Base-by-base conservation (phyloP, 2,113 vertebrate genomes). In the Telmatochromis sp. region DNA sequence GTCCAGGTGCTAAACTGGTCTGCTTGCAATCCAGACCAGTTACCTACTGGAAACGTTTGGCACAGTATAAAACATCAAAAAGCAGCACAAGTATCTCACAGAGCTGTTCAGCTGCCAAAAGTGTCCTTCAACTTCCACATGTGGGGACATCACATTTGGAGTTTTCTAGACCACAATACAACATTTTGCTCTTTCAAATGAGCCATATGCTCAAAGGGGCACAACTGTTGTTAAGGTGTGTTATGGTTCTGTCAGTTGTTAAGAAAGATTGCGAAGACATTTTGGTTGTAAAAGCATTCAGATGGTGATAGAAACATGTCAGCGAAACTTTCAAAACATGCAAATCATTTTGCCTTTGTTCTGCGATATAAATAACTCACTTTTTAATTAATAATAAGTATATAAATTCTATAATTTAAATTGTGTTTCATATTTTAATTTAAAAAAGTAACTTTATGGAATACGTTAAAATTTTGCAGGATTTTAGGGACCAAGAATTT, bases 361-460 rank as follows among this genome's bases (percentile, higher is more conserved):
- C 40, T 28, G 12, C 0, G 0, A 45, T 73, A 26, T 23, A 23
- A 23, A 23, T 23, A 23, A 23, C 21, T 23, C 21, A 23, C 21
- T 23, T 23, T 23, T 23, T 23, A 23, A 23, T 23, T 23, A 23
- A 23, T 23, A 23, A 23, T 23, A 23, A 23, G 21, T 33, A 60
- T 10, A 60, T 33, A 1, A 60, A 60, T 33, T 33, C 1, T 28
- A 47, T 73, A 0, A 47, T 47, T 28, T 11, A 15, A 45, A 45
- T 45, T 7, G 8, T 1, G 2, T 65, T 65, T 6, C 40, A 17
- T 73, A 11, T 73, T 45, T 75, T 47, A 47, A 73, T 26, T 71
- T 2, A 0, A 45, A 47, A 47, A 47, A 17, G 3, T 15, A 10
- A 47, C 26, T 28, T 1, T 47, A 75, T 47, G 14, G 42, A 50